A percentile compares a stretch with the other conserved stretches of the same genome.
Conservation (phyloP, 2,797 vertebrate species). For the Hapalemur alaotrensis region DNA sequence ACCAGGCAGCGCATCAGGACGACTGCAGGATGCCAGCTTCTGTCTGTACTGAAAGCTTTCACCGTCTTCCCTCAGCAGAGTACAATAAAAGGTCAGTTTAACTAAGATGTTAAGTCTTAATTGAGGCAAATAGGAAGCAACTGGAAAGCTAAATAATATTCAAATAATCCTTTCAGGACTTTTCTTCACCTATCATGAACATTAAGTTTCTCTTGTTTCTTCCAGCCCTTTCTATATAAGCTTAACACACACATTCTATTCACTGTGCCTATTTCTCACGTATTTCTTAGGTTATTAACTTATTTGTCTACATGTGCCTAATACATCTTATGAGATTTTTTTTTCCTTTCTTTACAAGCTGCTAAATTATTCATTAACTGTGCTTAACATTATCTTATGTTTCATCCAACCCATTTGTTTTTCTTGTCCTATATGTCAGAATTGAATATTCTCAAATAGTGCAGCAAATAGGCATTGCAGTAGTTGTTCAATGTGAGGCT, state of each 20-base stretch:
- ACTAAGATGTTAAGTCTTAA: not conserved
- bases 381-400: not conserved
- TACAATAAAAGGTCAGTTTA: not conserved
- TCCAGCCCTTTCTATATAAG: not conserved
- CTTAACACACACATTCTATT: not conserved
- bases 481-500: not conserved
- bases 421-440: not conserved
- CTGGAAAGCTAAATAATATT: not conserved
- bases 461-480: not conserved
- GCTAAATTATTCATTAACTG: not conserved
- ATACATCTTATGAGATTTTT: not conserved
- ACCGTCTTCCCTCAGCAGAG: not conserved
- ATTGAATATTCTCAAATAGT: conserved; percentile 3
- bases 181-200: not conserved
- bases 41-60: not conserved
- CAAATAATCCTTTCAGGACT: not conserved
- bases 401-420: not conserved
- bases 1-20: not conserved
- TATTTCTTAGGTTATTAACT: not conserved
- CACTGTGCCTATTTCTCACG: not conserved
- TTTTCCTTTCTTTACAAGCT: not conserved
- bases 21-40: not conserved
- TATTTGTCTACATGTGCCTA: not conserved
- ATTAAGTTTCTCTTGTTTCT: not conserved
- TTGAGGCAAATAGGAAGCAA: not conserved